Conservation (phyloP, 92 coral and sea anemone species). For the Desmophyllum pertusum region DNA sequence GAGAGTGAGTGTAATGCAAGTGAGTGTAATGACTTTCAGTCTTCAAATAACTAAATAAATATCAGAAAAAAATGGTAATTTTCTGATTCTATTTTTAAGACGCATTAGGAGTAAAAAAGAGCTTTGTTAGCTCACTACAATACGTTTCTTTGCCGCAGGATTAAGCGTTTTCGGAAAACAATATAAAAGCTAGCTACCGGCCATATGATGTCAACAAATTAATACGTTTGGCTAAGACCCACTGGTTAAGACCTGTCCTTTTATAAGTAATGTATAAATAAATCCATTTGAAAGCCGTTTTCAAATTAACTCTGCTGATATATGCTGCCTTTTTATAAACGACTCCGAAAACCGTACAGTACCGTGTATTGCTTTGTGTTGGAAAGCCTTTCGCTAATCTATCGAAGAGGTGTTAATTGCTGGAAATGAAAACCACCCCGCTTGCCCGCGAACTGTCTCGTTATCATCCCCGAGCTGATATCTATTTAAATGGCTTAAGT, state of each 20-base stretch:
- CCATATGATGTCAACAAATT: not conserved
- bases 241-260: not conserved
- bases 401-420: conserved; percentile 15
- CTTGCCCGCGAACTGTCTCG: not conserved
- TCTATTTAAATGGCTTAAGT: conserved; percentile 30
- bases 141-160: not conserved
- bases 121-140: not conserved
- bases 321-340: not conserved
- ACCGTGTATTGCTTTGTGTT: not conserved
- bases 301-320: not conserved
- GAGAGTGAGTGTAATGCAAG: not conserved
- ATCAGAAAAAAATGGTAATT: not conserved
- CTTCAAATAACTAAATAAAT: not conserved
- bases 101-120: not conserved
- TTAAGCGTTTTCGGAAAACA: not conserved
- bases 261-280: not conserved
- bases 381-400: not conserved
- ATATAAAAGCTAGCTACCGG: not conserved
- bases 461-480: too few relatives aligned
- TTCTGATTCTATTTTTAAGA: not conserved
- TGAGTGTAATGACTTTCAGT: not conserved
- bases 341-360: not conserved
- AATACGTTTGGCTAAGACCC: not conserved
- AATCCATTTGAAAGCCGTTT: not conserved
- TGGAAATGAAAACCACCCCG: not conserved